These are phyloP conservation scores for Caenorhabditis imperialis DNA, from an alignment of 2,888 invertebrate genomes.

Conservation along the genomic window DNA sequence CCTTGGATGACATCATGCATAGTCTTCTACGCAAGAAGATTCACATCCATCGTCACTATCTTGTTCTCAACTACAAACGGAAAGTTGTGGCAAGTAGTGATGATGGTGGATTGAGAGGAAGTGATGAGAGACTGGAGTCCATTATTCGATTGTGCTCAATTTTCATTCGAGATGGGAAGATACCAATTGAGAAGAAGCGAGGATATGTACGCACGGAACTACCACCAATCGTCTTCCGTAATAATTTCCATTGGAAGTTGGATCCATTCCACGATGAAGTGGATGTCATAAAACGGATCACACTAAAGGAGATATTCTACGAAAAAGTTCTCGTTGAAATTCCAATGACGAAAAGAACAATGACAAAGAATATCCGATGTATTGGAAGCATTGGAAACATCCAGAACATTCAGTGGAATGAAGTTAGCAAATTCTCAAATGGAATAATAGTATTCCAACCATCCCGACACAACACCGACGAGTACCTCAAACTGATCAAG, in stretches of 20 bases:
- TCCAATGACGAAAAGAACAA: not conserved
- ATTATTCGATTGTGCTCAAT: constrained; percentile 1
- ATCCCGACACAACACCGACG: constrained; percentile 1
- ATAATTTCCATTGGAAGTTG: constrained; percentile 32
- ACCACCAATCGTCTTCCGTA: constrained; percentile 36
- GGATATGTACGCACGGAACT: not conserved
- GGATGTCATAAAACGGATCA: not conserved
- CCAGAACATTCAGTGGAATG: constrained; percentile 1
- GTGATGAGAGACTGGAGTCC: constrained; percentile 4
- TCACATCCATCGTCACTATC: constrained; percentile 36
- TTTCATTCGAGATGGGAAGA: constrained; percentile 15
- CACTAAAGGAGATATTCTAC: constrained; percentile 22
- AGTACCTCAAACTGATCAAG: constrained; percentile 37
- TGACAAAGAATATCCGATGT: constrained; percentile 4
- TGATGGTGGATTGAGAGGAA: not conserved
- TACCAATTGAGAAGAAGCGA: not conserved
- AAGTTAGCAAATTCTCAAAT: constrained; percentile 8
- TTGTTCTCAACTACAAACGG: constrained; percentile 51
- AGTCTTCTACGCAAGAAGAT: constrained; percentile 35
- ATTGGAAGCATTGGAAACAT: constrained; percentile 17
- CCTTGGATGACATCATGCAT: constrained; percentile 23
- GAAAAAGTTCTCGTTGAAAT: constrained; percentile 22
- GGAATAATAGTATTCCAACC: constrained; percentile 36
- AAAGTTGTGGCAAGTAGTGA: constrained; percentile 19
- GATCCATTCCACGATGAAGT: constrained; percentile 32